A percentile compares a stretch with the other conserved stretches of the same genome.
These are phyloP conservation scores for Porites evermanni DNA, from an alignment of 92 coral and sea anemone species.

Conservation along the genomic window DNA sequence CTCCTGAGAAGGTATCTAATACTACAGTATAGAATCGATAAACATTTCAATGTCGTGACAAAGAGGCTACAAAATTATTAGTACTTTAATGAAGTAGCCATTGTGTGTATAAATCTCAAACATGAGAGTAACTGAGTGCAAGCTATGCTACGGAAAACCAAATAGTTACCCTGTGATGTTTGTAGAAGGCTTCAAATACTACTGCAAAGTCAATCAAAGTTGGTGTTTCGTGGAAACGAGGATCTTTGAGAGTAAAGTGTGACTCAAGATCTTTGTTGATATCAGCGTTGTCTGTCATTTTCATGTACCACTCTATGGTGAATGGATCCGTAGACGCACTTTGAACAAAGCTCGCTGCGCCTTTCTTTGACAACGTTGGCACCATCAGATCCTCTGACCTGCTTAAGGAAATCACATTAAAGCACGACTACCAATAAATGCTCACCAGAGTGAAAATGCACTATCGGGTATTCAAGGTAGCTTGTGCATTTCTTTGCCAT, in stretches of 20 bases:
- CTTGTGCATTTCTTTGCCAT: no score
- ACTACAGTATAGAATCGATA: no score
- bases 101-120: no score
- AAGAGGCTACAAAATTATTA: no score
- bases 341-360: slow-evolving; percentile 91
- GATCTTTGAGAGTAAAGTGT: slow-evolving; percentile 88
- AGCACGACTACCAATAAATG: not conserved
- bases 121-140: no score
- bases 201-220: slow-evolving; percentile 87
- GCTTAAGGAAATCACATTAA: slow-evolving; percentile 27
- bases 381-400: slow-evolving; percentile 66
- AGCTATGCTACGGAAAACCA: not conserved
- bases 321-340: slow-evolving; percentile 98
- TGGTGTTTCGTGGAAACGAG: slow-evolving; percentile 84
- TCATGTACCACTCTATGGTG: slow-evolving; percentile 99
- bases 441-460: not conserved
- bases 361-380: slow-evolving; percentile 77
- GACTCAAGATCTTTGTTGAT: slow-evolving; percentile 92
- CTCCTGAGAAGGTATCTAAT: no score
- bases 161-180: slow-evolving; percentile 83
- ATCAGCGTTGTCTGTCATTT: slow-evolving; percentile 97
- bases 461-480: no score
- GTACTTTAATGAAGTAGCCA: no score
- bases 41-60: no score
- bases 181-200: slow-evolving; percentile 88